These are phyloP conservation scores for Panagrolaimus sp. DNA, from an alignment of 1,140 invertebrate genomes.

Conservation along the genomic window DNA sequence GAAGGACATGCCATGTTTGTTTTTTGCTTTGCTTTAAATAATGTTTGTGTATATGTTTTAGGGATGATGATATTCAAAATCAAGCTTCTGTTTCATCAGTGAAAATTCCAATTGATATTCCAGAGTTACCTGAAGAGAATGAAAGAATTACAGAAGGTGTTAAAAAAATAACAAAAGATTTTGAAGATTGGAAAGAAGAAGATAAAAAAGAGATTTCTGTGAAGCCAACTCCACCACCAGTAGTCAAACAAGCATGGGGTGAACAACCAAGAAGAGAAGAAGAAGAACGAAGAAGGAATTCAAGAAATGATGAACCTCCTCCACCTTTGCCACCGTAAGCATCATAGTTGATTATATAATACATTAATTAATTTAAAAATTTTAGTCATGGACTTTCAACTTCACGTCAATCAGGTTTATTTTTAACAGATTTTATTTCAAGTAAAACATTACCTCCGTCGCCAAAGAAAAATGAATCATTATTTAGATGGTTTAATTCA, in stretches of 20 bases:
- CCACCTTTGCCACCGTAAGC: not conserved
- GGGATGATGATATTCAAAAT: constrained; percentile 25
- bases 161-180: constrained; percentile 22
- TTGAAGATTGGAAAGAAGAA: constrained; percentile 23
- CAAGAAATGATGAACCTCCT: not conserved
- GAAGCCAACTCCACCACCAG: not conserved
- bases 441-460: too few species aligned
- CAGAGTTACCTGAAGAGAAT: not conserved
- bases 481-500: too few species aligned
- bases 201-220: not conserved
- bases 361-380: not conserved
- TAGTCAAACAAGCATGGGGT: not conserved
- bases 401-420: too few species aligned
- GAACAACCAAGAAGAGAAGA: not conserved
- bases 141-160: constrained; percentile 15
- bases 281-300: not conserved
- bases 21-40: not conserved
- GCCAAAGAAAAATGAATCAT: too few species aligned
- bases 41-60: constrained; percentile 5
- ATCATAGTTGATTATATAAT: not conserved
- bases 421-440: too few species aligned
- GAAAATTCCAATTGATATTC: not conserved
- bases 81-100: constrained; percentile 8
- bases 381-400: constrained; percentile 9
- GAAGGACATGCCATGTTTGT: constrained; percentile 34